These are phyloP conservation scores for Microhierax caerulescens DNA, from an alignment of 2,797 vertebrate species.

Conservation along the genomic window DNA sequence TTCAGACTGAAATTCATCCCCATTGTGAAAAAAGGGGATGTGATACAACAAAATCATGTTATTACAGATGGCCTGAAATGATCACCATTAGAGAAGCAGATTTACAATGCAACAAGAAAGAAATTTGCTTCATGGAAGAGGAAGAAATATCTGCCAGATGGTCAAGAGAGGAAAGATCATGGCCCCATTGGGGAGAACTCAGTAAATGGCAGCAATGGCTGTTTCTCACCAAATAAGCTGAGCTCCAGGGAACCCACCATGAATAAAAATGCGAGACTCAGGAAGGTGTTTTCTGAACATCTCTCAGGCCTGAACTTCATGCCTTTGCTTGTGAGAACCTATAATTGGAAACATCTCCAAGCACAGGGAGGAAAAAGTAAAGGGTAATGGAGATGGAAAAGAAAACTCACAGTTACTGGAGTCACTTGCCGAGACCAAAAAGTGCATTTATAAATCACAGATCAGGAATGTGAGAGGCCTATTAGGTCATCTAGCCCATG, in stretches of 20 bases:
- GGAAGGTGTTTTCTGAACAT: slow-evolving; percentile 26
- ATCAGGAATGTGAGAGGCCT: background rate
- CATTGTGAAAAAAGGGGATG: background rate
- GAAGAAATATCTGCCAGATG: background rate
- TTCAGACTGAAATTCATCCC: background rate
- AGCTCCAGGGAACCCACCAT: slow-evolving; percentile 26
- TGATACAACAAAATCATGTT: background rate
- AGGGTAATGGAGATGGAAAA: slow-evolving; percentile 34
- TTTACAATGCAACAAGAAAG: background rate
- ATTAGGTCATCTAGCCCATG: background rate
- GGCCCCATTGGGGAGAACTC: background rate
- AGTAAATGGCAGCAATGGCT: slow-evolving; percentile 51
- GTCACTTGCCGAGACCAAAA: background rate
- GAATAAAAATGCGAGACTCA: background rate
- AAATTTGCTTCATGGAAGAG: background rate
- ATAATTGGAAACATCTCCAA: slow-evolving; percentile 41
- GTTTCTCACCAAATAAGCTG: slow-evolving; percentile 11
- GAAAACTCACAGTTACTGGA: slow-evolving; percentile 35
- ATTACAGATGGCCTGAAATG: background rate
- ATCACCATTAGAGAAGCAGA: background rate
- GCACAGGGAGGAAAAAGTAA: background rate
- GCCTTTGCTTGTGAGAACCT: slow-evolving; percentile 25
- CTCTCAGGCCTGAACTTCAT: slow-evolving; percentile 13
- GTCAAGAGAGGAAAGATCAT: background rate
- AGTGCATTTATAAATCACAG: slow-evolving; percentile 10